These are phyloP conservation scores for Microchrysa polita DNA, from an alignment of 2,888 invertebrate species.

Conservation along the genomic window DNA sequence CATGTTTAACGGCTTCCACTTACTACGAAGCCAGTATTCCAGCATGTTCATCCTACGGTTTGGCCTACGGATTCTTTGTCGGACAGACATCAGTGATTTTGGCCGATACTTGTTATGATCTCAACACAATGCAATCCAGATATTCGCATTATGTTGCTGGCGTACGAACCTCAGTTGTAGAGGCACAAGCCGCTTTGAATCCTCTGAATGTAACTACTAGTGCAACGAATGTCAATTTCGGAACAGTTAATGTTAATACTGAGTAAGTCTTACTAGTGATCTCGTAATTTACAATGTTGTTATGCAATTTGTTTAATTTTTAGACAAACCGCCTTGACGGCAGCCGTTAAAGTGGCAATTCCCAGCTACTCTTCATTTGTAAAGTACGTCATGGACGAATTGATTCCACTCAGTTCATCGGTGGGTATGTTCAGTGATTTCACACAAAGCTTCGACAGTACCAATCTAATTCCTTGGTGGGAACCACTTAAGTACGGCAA, in stretches of 20 bases:
- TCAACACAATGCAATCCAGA: conserved; percentile 11
- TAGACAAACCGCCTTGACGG: background rate
- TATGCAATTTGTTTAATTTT: too few relatives aligned
- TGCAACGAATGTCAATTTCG: background rate
- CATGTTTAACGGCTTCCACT: background rate
- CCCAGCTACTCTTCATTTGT: background rate
- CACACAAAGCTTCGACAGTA: background rate
- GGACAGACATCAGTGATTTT: conserved; percentile 11
- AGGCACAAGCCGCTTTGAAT: background rate
- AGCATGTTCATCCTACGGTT: conserved; percentile 1
- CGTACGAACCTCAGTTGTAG: background rate
- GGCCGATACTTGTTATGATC: conserved; percentile 7
- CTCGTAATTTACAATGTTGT: too few relatives aligned
- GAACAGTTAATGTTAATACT: too few relatives aligned
- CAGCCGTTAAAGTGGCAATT: background rate
- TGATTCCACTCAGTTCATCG: background rate
- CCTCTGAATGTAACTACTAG: background rate
- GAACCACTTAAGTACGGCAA: conserved; percentile 9
- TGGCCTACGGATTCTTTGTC: conserved; percentile 28
- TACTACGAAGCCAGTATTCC: conserved; percentile 14
- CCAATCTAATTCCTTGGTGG: conserved; percentile 9
- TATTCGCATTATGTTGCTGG: conserved; percentile 32
- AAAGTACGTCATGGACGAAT: background rate
- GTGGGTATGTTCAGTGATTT: background rate
- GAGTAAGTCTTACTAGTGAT: too few relatives aligned